A percentile compares a stretch with the other conserved stretches of the same genome.
Evolutionary conservation across 2,797 vertebrate genomes (phyloP).

Genomic region (Microctenopoma steveboyesi): DNA sequence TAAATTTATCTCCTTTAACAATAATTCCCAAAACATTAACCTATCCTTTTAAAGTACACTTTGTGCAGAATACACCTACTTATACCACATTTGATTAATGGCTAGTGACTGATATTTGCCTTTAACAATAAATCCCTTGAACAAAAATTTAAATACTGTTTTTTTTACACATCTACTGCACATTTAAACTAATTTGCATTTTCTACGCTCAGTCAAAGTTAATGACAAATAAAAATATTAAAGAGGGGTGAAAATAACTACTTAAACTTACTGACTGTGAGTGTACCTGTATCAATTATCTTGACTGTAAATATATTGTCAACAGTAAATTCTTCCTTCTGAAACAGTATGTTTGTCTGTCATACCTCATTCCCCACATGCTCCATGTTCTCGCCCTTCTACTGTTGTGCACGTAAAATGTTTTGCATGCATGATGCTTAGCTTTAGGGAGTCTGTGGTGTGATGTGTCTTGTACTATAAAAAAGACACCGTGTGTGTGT

Average conservation of each 20-base stretch:
- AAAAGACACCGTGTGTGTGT: too few species aligned
- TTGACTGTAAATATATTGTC: background rate
- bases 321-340: too few species aligned
- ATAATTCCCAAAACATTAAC: too few species aligned
- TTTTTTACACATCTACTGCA: background rate
- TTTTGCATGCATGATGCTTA: too few species aligned
- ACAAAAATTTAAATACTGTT: background rate
- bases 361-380: too few species aligned
- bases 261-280: background rate
- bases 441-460: too few species aligned
- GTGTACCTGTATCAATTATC: background rate
- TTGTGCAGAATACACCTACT: background rate
- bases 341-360: too few species aligned
- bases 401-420: too few species aligned
- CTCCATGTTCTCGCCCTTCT: too few species aligned
- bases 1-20: too few species aligned
- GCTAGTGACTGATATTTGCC: background rate
- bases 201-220: background rate
- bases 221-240: background rate
- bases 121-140: too few species aligned
- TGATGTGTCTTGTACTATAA: too few species aligned
- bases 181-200: conserved; percentile 6
- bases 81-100: background rate
- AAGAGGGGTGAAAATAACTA: background rate
- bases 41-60: background rate